Conservation (phyloP, 2,888 invertebrate genomes). For the Netelia virgata region DNA sequence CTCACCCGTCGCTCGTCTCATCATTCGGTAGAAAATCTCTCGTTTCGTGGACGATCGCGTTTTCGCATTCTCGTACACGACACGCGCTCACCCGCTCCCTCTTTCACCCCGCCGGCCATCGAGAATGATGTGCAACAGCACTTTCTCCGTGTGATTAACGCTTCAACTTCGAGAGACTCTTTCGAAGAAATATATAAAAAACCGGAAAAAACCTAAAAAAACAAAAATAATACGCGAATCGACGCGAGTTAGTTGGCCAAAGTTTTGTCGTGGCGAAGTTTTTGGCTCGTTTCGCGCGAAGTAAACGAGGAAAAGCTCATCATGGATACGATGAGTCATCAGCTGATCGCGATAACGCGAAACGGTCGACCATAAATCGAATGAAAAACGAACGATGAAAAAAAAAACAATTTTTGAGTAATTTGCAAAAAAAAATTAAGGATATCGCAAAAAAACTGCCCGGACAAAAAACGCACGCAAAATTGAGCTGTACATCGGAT, state of each 20-base stretch:
- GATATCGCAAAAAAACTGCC: neutral
- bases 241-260: neutral
- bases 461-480: neutral
- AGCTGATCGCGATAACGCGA: neutral
- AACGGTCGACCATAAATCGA: no score
- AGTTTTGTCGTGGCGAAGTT: neutral
- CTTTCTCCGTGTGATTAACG: neutral
- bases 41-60: neutral
- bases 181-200: neutral
- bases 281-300: neutral
- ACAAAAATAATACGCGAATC: neutral
- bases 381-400: neutral
- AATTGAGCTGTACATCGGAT: neutral
- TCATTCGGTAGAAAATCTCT: conserved; percentile 19
- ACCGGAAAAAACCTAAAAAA: neutral
- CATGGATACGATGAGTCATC: neutral
- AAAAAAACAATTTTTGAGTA: neutral
- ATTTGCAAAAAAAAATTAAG: neutral
- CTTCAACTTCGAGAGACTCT: neutral
- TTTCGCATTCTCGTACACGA: neutral
- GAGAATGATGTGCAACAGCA: neutral
- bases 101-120: neutral
- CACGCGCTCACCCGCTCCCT: conserved; percentile 1
- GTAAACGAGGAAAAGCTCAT: neutral
- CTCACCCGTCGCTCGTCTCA: neutral